Evolutionary conservation across 2,797 vertebrate species (phyloP).

Genomic region (Crenichthys baileyi): DNA sequence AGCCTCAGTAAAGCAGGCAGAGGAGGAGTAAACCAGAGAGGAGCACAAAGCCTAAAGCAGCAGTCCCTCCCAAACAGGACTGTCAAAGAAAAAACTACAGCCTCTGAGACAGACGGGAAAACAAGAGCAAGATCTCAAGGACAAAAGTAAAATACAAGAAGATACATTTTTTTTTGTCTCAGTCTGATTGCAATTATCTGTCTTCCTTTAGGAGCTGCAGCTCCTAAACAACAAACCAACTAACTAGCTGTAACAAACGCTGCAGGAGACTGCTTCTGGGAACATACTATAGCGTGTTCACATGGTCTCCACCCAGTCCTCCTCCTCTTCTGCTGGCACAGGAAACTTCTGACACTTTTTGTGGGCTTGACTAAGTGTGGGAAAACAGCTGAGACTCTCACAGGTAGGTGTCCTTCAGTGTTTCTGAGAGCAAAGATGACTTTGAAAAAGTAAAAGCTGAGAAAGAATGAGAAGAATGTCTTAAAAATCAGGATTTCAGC

Average conservation of each 20-base stretch:
- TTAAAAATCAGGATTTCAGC: not conserved
- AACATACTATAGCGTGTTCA: not conserved
- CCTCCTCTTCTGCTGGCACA: not conserved
- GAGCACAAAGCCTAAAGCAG: constrained; percentile 38
- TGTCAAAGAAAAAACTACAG: constrained; percentile 23
- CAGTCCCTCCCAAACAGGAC: constrained; percentile 55
- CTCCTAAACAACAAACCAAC: constrained; percentile 26
- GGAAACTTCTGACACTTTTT: not conserved
- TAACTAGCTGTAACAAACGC: not conserved
- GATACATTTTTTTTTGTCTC: constrained; percentile 29
- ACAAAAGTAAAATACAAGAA: not conserved
- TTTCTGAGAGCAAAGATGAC: not conserved
- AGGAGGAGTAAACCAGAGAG: constrained; percentile 12
- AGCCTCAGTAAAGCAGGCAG: constrained; percentile 49
- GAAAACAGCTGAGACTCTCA: constrained; percentile 22
- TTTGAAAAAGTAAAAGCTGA: not conserved
- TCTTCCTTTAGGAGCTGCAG: not conserved
- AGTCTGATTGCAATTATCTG: constrained; percentile 21
- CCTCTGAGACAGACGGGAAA: constrained; percentile 8
- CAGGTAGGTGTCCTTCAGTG: constrained; percentile 53
- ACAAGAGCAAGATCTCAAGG: constrained; percentile 6
- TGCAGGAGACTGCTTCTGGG: constrained; percentile 9
- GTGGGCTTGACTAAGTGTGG: not conserved
- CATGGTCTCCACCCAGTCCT: not conserved
- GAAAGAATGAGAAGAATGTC: constrained; percentile 30